Evolutionary conservation across 2,797 vertebrate genomes (phyloP).

Genomic region (Channallabes apus): DNA sequence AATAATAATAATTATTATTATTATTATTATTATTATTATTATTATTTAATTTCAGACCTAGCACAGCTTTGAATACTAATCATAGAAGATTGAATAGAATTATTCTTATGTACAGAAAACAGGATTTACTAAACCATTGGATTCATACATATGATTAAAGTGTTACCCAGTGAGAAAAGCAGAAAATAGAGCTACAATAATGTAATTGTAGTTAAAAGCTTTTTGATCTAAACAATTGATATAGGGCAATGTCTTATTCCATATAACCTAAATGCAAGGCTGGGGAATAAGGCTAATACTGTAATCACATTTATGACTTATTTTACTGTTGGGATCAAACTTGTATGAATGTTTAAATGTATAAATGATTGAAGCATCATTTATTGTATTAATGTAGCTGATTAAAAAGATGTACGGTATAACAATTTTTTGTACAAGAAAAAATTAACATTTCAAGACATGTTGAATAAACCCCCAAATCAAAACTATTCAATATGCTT

Average conservation of each 20-base stretch:
- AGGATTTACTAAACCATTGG: too few species aligned
- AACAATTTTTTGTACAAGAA: neutral
- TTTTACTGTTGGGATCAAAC: neutral
- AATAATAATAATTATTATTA: too few species aligned
- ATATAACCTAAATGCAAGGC: neutral
- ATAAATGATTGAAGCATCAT: neutral
- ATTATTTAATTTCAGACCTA: too few species aligned
- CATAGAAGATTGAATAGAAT: too few species aligned
- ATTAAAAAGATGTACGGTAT: neutral
- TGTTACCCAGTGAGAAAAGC: neutral
- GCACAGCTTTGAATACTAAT: too few species aligned
- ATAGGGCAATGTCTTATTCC: neutral
- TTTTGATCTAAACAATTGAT: neutral
- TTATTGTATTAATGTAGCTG: neutral
- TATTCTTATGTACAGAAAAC: too few species aligned
- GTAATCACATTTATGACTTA: neutral
- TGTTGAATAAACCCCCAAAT: neutral
- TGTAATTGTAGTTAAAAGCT: neutral
- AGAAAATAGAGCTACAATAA: neutral
- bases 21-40: too few species aligned
- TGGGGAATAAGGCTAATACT: neutral
- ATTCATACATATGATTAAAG: neutral
- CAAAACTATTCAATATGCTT: constrained; percentile 49
- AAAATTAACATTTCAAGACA: neutral
- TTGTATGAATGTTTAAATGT: neutral